A percentile compares a stretch with the other conserved stretches of the same genome.
These are phyloP conservation scores for Vanessa atalanta DNA, from an alignment of 1,140 invertebrate species.

Conservation along the genomic window DNA sequence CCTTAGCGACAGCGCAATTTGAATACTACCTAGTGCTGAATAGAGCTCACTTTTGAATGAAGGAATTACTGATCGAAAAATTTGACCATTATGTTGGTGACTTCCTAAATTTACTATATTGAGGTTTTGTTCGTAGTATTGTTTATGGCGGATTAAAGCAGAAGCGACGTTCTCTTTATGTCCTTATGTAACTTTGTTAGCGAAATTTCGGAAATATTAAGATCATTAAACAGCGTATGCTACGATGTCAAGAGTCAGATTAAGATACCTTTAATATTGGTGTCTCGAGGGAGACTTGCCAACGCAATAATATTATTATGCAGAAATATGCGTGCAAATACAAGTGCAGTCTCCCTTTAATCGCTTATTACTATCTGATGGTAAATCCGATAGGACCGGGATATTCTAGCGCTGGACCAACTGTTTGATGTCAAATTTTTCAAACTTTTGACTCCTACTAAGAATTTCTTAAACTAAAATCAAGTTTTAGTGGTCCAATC, in stretches of 20 bases:
- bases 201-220: slow-evolving; percentile 2
- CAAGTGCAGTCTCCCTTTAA: too few species aligned
- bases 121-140: slow-evolving; percentile 28
- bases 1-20: background rate
- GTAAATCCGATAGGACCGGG: too few species aligned
- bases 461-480: too few species aligned
- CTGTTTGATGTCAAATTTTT: too few species aligned
- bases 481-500: too few species aligned
- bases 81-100: slow-evolving; percentile 14
- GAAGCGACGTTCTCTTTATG: slow-evolving; percentile 17
- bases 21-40: background rate
- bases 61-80: background rate
- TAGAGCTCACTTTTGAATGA: background rate
- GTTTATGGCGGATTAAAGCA: slow-evolving; percentile 31
- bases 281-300: too few species aligned
- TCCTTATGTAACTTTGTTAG: slow-evolving; percentile 23
- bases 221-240: background rate
- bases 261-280: too few species aligned
- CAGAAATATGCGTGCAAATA: too few species aligned
- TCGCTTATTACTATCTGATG: too few species aligned
- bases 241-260: background rate
- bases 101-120: slow-evolving; percentile 18
- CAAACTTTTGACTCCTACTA: too few species aligned
- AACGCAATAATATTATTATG: too few species aligned
- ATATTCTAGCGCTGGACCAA: too few species aligned